These are phyloP conservation scores for Leptobrachium ailaonicum DNA, from an alignment of 2,113 vertebrate species.

Conservation along the genomic window DNA sequence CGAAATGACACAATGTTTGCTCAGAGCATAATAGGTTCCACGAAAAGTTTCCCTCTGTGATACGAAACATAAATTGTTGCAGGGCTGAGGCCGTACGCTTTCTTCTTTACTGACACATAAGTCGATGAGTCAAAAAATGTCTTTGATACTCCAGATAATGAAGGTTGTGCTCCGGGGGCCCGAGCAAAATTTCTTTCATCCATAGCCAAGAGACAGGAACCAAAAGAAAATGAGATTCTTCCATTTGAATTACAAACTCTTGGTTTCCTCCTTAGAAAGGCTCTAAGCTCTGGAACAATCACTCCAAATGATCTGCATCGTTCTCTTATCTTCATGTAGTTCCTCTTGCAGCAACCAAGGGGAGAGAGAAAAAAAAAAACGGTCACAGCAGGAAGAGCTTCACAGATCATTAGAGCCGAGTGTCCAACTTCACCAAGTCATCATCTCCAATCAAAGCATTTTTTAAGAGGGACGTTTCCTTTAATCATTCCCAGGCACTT, in stretches of 20 bases:
- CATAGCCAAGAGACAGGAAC: not conserved
- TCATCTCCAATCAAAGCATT: slow-evolving; percentile 56
- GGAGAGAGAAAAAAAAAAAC: not conserved
- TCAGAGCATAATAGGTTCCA: not conserved
- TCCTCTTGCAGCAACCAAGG: slow-evolving; percentile 16
- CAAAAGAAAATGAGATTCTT: not conserved
- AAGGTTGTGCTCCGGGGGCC: rapidly evolving
- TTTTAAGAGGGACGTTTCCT: slow-evolving; percentile 51
- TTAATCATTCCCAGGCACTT: slow-evolving; percentile 54
- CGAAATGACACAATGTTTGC: too few relatives aligned
- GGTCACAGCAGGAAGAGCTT: slow-evolving; percentile 54
- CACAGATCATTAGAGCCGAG: slow-evolving; percentile 59
- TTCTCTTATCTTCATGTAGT: slow-evolving; percentile 16
- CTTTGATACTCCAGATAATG: slow-evolving; percentile 22
- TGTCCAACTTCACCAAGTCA: slow-evolving; percentile 54
- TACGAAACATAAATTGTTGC: slow-evolving; percentile 1
- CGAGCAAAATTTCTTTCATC: not conserved
- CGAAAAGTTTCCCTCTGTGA: not conserved
- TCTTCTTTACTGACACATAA: slow-evolving; percentile 25
- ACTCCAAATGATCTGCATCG: slow-evolving; percentile 2
- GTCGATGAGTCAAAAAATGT: slow-evolving; percentile 1
- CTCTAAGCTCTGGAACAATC: not conserved
- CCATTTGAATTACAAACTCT: not conserved
- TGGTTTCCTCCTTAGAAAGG: not conserved
- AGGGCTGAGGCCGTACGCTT: slow-evolving; percentile 8